Conservation (phyloP, 2,113 vertebrate species). For the Ciconia maguari region DNA sequence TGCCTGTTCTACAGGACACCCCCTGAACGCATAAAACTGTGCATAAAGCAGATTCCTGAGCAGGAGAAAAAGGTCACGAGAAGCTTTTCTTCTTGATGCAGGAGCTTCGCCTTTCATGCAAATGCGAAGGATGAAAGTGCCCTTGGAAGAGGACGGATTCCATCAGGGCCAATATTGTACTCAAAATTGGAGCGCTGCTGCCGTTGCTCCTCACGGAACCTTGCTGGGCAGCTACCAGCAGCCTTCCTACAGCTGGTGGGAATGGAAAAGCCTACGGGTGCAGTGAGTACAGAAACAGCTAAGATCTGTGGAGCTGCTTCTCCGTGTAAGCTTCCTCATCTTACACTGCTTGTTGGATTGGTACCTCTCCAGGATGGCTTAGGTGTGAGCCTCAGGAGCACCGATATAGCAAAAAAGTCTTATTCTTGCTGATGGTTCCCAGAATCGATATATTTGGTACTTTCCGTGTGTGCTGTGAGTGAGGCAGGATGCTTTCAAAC, state of each 20-base stretch:
- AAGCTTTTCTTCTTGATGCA: neutral
- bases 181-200: neutral
- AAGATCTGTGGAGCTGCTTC: neutral
- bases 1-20: neutral
- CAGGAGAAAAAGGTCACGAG: neutral
- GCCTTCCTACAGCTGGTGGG: fast-evolving
- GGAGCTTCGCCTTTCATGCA: fast-evolving
- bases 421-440: neutral
- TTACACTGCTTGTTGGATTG: fast-evolving
- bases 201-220: fast-evolving
- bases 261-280: fast-evolving
- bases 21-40: too few relatives aligned
- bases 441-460: neutral
- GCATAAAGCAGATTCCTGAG: neutral
- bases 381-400: neutral
- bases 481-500: neutral
- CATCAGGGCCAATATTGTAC: fast-evolving
- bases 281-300: neutral
- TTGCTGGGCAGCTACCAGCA: too few relatives aligned
- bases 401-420: fast-evolving
- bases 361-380: neutral
- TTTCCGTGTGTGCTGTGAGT: fast-evolving
- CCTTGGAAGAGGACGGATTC: neutral
- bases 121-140: neutral
- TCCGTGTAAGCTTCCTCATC: too few relatives aligned